These are phyloP conservation scores for Chaetophractus vellerosus DNA, from an alignment of 2,797 vertebrate genomes.

Conservation along the genomic window DNA sequence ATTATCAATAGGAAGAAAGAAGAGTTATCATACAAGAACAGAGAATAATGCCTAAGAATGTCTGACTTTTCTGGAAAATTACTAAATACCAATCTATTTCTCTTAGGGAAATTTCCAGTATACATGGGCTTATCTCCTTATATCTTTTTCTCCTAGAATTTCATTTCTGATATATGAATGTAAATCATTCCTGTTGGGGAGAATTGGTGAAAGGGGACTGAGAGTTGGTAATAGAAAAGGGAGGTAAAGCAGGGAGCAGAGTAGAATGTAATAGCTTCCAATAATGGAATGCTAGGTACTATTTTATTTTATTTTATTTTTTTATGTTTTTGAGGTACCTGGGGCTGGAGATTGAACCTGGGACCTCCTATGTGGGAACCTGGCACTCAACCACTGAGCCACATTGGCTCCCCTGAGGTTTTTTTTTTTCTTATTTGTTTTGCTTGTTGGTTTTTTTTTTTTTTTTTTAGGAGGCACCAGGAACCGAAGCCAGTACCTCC, in stretches of 20 bases:
- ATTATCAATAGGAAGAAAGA: not conserved
- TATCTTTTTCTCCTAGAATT: not conserved
- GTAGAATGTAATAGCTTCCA: not conserved
- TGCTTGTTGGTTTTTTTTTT: too few relatives aligned
- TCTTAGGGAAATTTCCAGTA: not conserved
- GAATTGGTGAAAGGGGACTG: not conserved
- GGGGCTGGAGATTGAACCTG: too few relatives aligned
- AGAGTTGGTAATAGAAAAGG: not conserved
- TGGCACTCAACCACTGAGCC: too few relatives aligned
- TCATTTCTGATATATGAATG: not conserved
- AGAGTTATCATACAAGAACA: not conserved
- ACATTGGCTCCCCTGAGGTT: too few relatives aligned
- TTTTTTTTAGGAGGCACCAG: too few relatives aligned
- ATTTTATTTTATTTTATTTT: too few relatives aligned
- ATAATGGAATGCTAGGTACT: not conserved
- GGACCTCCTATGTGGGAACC: too few relatives aligned
- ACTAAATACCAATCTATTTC: not conserved
- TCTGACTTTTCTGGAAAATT: slow-evolving; percentile 12
- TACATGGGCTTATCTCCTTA: not conserved
- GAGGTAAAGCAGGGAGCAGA: not conserved
- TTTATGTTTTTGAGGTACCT: too few relatives aligned
- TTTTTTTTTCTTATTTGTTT: too few relatives aligned
- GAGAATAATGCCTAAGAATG: not conserved
- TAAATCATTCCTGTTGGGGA: not conserved
- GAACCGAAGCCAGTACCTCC: too few relatives aligned